Evolutionary conservation across 2,113 vertebrate species (phyloP).

Genomic region (Notarius quadriscutis): DNA sequence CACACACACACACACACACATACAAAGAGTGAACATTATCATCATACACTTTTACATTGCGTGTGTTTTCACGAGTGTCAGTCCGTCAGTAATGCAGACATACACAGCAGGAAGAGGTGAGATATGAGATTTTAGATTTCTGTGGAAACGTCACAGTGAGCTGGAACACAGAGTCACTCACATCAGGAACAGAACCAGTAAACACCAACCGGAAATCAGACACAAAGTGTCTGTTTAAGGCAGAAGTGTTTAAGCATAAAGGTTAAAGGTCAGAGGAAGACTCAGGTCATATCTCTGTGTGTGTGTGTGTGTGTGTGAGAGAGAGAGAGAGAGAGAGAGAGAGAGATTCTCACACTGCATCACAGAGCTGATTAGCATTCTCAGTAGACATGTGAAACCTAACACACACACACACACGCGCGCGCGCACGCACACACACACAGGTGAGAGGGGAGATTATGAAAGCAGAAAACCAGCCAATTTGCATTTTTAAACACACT

Average conservation of each 20-base stretch:
- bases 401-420: slow-evolving; percentile 25
- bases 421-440: slow-evolving; percentile 25
- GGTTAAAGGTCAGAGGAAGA: not conserved
- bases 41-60: not conserved
- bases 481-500: slow-evolving; percentile 21
- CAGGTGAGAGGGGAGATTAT: slow-evolving; percentile 1
- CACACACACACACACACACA: not conserved
- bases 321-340: no score
- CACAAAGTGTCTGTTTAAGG: no score
- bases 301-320: not conserved
- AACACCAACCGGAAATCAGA: no score
- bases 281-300: not conserved
- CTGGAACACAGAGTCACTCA: no score
- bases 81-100: not conserved
- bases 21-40: not conserved
- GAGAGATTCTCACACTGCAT: not conserved
- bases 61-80: not conserved
- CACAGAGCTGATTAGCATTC: not conserved
- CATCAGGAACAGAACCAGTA: no score
- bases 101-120: not conserved
- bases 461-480: slow-evolving; percentile 1
- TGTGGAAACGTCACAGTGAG: not conserved
- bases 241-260: not conserved
- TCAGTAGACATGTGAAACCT: not conserved
- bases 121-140: not conserved